phyloP scores from a whole-genome alignment of 1,140 invertebrate genomes.

The Drosophila albomicans region DNA sequence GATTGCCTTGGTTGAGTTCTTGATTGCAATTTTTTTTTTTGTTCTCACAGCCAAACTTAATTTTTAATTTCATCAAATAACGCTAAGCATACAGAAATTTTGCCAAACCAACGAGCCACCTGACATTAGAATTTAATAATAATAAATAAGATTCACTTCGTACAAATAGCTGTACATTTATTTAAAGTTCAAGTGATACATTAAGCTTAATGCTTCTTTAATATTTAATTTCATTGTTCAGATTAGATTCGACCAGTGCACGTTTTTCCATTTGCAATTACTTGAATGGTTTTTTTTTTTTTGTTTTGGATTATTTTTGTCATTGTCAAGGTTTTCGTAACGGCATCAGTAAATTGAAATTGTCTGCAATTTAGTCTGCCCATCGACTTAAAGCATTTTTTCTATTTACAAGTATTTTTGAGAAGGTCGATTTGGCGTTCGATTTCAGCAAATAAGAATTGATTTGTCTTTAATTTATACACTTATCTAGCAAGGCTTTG shows the following conservation, averaged over 20 bases:
- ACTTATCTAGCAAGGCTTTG: constrained; percentile 2
- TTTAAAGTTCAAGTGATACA: constrained; percentile 68
- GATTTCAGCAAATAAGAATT: not conserved
- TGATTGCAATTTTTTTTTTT: constrained; percentile 26
- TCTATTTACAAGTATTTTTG: constrained; percentile 8
- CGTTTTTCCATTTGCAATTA: constrained; percentile 80
- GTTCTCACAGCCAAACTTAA: constrained; percentile 71
- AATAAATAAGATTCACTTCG: constrained; percentile 58
- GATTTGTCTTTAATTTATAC: not conserved
- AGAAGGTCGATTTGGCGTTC: constrained; percentile 17
- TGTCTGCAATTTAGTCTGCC: constrained; percentile 41
- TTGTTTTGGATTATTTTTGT: constrained; percentile 34
- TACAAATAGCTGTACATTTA: constrained; percentile 53
- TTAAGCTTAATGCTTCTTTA: constrained; percentile 41
- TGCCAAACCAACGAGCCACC: constrained; percentile 33
- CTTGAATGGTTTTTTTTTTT: constrained; percentile 22
- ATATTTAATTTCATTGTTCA: constrained; percentile 36
- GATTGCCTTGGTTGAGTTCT: constrained; percentile 71
- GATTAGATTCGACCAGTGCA: constrained; percentile 51
- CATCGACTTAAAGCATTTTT: constrained; percentile 1
- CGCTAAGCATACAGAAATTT: constrained; percentile 49
- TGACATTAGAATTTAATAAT: constrained; percentile 63
- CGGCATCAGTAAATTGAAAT: constrained; percentile 36
- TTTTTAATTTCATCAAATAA: constrained; percentile 69
- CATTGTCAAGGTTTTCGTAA: constrained; percentile 69